Conservation (phyloP, 2,797 vertebrate species). For the Glyptemys insculpta region DNA sequence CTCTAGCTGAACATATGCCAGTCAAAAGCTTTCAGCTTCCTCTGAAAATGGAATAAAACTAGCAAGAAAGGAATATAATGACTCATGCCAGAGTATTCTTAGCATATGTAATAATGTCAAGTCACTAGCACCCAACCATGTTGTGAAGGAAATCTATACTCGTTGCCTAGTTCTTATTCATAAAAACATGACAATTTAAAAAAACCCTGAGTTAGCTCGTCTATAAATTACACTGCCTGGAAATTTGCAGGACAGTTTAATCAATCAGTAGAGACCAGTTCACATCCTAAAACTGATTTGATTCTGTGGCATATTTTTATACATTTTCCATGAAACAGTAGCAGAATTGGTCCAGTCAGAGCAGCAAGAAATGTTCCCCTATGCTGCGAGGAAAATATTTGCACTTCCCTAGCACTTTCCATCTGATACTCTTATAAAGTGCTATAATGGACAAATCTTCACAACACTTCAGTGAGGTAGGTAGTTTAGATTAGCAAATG, state of each 20-base stretch:
- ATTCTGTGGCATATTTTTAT: background rate
- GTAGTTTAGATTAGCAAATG: background rate
- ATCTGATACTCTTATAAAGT: background rate
- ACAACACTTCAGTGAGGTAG: background rate
- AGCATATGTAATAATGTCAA: constrained; percentile 54
- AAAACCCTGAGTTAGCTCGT: constrained; percentile 36
- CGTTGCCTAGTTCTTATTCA: constrained; percentile 45
- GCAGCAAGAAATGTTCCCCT: background rate
- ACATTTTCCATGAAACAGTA: background rate
- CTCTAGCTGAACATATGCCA: background rate
- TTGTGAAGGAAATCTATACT: constrained; percentile 52
- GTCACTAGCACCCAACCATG: constrained; percentile 39
- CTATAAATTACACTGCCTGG: constrained; percentile 17
- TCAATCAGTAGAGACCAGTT: background rate
- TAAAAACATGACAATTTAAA: constrained; percentile 26
- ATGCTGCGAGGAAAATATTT: background rate
- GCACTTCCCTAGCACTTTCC: background rate
- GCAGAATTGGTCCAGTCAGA: background rate
- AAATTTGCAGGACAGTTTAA: constrained; percentile 51
- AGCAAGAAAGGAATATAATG: constrained; percentile 57
- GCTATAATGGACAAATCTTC: background rate
- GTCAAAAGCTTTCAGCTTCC: constrained; percentile 7
- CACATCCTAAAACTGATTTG: background rate
- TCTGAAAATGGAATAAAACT: constrained; percentile 25
- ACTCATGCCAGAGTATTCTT: constrained; percentile 61